These are phyloP conservation scores for Melieria crassipennis DNA, from an alignment of 2,888 invertebrate genomes.

Conservation along the genomic window DNA sequence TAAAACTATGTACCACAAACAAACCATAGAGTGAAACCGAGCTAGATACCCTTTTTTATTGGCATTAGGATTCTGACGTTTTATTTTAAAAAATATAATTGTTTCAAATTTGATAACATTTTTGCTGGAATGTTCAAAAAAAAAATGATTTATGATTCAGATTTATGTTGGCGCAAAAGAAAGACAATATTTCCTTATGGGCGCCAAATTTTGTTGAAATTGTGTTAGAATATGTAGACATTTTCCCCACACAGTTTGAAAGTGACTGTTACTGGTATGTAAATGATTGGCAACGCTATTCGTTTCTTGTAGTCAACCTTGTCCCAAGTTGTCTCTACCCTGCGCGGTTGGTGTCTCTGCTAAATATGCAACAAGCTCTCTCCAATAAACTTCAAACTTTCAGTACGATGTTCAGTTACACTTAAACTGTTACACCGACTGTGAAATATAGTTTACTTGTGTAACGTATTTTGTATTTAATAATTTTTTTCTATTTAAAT, in stretches of 20 bases:
- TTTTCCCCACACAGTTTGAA: neutral
- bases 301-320: neutral
- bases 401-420: neutral
- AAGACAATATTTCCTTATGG: no score
- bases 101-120: no score
- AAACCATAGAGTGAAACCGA: no score
- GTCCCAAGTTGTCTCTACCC: neutral
- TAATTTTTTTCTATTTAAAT: conserved; percentile 15
- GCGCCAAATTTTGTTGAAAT: no score
- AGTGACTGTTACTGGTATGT: neutral
- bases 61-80: no score
- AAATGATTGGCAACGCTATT: no score
- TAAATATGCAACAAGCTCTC: neutral
- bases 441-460: neutral
- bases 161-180: no score
- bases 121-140: no score
- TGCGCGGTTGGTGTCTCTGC: conserved; percentile 21
- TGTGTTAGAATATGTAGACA: neutral
- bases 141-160: no score
- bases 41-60: no score
- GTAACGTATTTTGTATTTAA: neutral
- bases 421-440: neutral
- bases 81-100: no score
- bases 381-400: conserved; percentile 24
- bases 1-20: no score